Percentiles rank a stretch among this genome's conserved stretches.
Conservation (phyloP, 2,113 vertebrate genomes). For the Pomatorhinus ruficollis region DNA sequence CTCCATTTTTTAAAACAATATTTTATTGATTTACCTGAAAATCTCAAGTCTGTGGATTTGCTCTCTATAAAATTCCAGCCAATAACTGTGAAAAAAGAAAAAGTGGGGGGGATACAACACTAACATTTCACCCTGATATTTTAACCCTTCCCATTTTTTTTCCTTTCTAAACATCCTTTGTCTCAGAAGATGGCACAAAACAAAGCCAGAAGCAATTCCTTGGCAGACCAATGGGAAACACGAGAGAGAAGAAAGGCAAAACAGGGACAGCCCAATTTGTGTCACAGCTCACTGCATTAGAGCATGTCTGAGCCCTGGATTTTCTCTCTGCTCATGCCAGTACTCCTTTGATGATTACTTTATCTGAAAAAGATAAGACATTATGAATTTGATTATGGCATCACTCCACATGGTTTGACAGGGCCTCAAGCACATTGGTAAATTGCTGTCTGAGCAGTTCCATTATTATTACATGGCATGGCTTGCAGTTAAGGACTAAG, state of each 20-base stretch:
- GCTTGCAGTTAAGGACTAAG: background rate
- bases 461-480: background rate
- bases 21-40: constrained; percentile 60
- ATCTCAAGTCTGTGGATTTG: background rate
- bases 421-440: constrained; percentile 28
- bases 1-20: constrained; percentile 31
- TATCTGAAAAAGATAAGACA: constrained; percentile 43
- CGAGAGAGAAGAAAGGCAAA: constrained; percentile 33
- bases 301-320: constrained; percentile 52
- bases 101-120: background rate
- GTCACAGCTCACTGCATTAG: constrained; percentile 43
- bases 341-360: constrained; percentile 24
- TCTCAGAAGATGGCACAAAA: background rate
- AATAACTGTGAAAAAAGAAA: background rate
- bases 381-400: constrained; percentile 39
- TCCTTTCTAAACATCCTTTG: background rate
- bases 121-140: background rate
- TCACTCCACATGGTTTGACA: constrained; percentile 8
- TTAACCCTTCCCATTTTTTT: background rate
- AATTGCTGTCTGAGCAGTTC: constrained; percentile 21
- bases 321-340: constrained; percentile 56
- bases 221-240: background rate
- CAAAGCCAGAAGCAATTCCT: background rate
- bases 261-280: constrained; percentile 40
- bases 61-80: background rate